Evolutionary conservation across 2,113 vertebrate species (phyloP).

Genomic region (Colossoma macropomum): DNA sequence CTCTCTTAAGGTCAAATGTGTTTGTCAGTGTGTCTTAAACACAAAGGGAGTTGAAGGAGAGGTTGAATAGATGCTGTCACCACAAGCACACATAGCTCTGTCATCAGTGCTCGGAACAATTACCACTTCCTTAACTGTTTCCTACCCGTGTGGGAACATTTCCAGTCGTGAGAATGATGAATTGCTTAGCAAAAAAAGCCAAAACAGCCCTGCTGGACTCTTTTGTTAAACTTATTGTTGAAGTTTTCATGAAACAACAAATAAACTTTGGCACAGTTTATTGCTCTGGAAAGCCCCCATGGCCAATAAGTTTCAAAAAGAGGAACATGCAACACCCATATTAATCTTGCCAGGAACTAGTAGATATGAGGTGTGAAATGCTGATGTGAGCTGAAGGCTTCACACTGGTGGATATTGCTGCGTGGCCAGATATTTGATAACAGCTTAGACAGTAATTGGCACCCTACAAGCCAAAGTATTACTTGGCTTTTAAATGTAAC

Average conservation of each 20-base stretch:
- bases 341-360: background rate
- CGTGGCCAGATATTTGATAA: no score
- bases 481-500: background rate
- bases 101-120: conserved; percentile 44
- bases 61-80: conserved; percentile 43
- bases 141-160: conserved; percentile 47
- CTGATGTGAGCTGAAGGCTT: background rate
- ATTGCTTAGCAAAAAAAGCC: background rate
- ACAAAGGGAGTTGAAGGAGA: conserved; percentile 32
- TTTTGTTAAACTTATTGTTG: conserved; percentile 4
- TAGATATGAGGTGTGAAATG: background rate
- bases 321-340: background rate
- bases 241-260: background rate
- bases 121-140: conserved; percentile 50
- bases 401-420: background rate
- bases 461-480: background rate
- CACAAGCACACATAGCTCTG: conserved; percentile 29
- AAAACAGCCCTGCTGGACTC: conserved; percentile 23
- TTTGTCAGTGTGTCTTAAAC: conserved; percentile 23
- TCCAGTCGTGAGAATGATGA: conserved; percentile 9
- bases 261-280: background rate
- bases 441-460: background rate
- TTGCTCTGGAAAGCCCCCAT: background rate
- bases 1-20: conserved; percentile 24
- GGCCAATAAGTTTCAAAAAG: background rate